These are phyloP conservation scores for Vandiemenella viatica DNA, from an alignment of 2,888 invertebrate species.

Conservation along the genomic window DNA sequence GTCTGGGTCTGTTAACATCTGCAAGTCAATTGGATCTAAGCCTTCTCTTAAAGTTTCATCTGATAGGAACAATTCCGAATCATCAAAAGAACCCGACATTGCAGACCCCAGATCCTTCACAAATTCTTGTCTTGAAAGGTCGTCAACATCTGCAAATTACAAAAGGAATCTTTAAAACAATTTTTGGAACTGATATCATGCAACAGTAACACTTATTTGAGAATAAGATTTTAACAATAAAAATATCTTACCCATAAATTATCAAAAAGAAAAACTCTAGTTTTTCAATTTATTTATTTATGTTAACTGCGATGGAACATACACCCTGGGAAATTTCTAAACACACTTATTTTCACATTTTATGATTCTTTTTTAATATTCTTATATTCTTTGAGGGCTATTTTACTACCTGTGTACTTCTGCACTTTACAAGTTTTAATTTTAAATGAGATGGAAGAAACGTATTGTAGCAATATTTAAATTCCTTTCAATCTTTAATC, in stretches of 20 bases:
- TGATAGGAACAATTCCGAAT: constrained; percentile 45
- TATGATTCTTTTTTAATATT: constrained; percentile 2
- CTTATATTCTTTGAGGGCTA: not conserved
- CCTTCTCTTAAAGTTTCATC: constrained; percentile 65
- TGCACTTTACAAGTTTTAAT: too few relatives aligned
- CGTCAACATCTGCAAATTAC: constrained; percentile 24
- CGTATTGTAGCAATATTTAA: too few relatives aligned
- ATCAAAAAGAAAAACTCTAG: too few relatives aligned
- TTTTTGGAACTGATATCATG: not conserved
- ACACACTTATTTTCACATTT: too few relatives aligned
- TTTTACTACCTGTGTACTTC: not conserved
- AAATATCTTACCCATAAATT: too few relatives aligned
- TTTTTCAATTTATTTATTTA: too few relatives aligned
- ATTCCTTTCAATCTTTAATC: too few relatives aligned
- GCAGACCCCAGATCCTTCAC: constrained; percentile 30
- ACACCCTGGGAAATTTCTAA: too few relatives aligned
- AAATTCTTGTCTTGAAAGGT: constrained; percentile 29
- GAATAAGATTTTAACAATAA: too few relatives aligned
- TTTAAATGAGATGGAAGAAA: too few relatives aligned
- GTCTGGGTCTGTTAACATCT: constrained; percentile 76
- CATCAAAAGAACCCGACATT: constrained; percentile 34
- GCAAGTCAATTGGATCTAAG: constrained; percentile 66
- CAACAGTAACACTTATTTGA: not conserved
- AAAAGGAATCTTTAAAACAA: constrained; percentile 20
- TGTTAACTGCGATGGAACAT: too few relatives aligned